Base-by-base conservation (phyloP, 2,797 vertebrate species). In the Smutsia temminckii region DNA sequence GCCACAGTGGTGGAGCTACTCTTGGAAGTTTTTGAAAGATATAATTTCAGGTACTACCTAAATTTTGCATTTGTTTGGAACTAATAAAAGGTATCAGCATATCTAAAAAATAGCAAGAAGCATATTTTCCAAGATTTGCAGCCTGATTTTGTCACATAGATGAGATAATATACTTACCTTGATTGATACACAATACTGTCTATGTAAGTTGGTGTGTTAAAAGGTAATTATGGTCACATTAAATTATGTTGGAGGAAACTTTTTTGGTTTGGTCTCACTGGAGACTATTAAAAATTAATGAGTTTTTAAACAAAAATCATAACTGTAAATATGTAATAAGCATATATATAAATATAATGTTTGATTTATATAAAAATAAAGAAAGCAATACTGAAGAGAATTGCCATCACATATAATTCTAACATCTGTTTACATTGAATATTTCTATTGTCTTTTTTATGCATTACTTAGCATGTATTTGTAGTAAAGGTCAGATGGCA, bases 21-120 rank as follows among this genome's bases (percentile, higher is more conserved):
- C 25, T 61, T 68, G 66, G 80, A 86, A 83, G 20, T 92, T 66
- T 77, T 92, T 92, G 34, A 66, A 93, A 77, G 37, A 84, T 12
- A n/a, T 29, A 87, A 69, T 91, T 68, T 93, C 59, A 68, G 32
- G 37, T 68, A 21, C 27, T 25, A 37, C 16, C 32, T 79, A 25
- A 93, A 84, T 8, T 79, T 75, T 63, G 20, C 20, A 63, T 93
- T 92, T 93, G 34, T 25, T 66, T 95, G 37, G n/a, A 40, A 42
- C 21, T 23, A 72, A 69, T 63, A 88, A 75, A 63, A 61, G 32
- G 14, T 55, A 87, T 21, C 49, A 72, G 8, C 21, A 51, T 49
- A 16, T 66, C 34, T 66, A 9, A 93, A 81, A 95, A 68, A 53
- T 18, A 61, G 17, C 7, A 87, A 59, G 14, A 57, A 49, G 2